phyloP scores from a whole-genome alignment of 2,113 vertebrate genomes.

The Synodontis membranacea region DNA sequence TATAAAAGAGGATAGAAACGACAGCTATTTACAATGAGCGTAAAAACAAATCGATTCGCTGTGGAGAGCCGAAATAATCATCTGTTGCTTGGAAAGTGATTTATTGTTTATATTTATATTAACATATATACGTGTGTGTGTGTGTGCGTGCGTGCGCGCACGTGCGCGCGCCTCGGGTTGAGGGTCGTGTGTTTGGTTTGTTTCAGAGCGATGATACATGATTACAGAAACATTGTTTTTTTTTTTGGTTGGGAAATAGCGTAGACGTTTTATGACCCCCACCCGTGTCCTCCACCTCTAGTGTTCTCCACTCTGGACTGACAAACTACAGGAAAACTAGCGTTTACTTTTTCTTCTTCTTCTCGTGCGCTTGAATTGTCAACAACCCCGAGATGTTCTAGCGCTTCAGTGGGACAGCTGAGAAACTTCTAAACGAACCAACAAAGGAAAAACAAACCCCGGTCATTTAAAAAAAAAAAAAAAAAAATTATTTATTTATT shows the following conservation, averaged over 20 bases:
- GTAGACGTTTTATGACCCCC: constrained; percentile 21
- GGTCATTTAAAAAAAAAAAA: too few relatives aligned
- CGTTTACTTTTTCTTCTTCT: neutral
- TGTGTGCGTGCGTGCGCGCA: neutral
- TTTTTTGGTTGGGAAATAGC: constrained; percentile 21
- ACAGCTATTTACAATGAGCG: neutral
- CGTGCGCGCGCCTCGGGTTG: neutral
- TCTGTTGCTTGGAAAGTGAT: constrained; percentile 32
- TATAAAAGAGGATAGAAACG: neutral
- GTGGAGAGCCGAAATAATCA: constrained; percentile 30
- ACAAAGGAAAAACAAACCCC: too few relatives aligned
- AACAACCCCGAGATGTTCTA: neutral
- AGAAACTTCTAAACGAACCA: neutral
- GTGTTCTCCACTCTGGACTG: neutral
- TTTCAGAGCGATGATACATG: neutral
- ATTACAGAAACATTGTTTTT: neutral
- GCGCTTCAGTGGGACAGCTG: constrained; percentile 24
- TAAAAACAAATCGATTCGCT: neutral
- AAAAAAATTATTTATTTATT: too few relatives aligned
- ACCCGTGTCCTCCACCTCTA: neutral
- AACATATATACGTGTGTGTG: neutral
- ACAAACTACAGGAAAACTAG: constrained; percentile 16
- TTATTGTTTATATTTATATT: too few relatives aligned
- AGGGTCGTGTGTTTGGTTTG: neutral
- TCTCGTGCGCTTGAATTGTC: neutral